phyloP scores from a whole-genome alignment of 2,888 invertebrate species.

The Volucella bombylans region DNA sequence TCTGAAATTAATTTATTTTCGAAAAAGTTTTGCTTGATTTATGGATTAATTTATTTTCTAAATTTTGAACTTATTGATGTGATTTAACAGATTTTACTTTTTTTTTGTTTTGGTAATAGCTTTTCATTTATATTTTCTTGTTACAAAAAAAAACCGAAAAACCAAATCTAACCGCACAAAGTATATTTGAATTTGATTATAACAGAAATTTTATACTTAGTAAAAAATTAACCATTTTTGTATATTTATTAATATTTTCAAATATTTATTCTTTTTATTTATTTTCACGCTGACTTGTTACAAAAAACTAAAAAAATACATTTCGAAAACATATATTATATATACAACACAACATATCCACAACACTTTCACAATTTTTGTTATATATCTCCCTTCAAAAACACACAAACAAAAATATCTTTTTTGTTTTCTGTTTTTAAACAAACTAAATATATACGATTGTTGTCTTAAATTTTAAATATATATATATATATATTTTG shows the following conservation, averaged over 20 bases:
- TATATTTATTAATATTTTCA: conserved; percentile 37
- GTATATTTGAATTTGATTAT: conserved; percentile 10
- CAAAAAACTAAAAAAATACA: conserved; percentile 33
- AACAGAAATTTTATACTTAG: conserved; percentile 7
- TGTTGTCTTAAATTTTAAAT: neutral
- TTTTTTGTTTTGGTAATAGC: conserved; percentile 4
- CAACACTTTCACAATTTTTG: conserved; percentile 20
- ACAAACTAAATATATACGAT: too few relatives aligned
- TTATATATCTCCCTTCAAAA: conserved; percentile 25
- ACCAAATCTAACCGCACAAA: conserved; percentile 32
- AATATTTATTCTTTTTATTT: conserved; percentile 60
- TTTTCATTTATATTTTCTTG: neutral
- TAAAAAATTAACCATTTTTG: neutral
- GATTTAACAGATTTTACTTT: conserved; percentile 24
- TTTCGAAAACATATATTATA: conserved; percentile 23
- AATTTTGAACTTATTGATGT: conserved; percentile 40
- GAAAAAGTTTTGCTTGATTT: conserved; percentile 40
- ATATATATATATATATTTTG: conserved; percentile 19
- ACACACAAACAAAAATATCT: conserved; percentile 27
- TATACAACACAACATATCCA: conserved; percentile 54
- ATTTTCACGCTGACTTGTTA: conserved; percentile 65
- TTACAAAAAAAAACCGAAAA: too few relatives aligned
- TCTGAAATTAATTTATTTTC: conserved; percentile 19
- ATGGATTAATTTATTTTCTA: neutral
- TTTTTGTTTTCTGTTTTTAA: too few relatives aligned